These are phyloP conservation scores for Xylota sylvarum DNA, from an alignment of 2,888 invertebrate species.

Conservation along the genomic window DNA sequence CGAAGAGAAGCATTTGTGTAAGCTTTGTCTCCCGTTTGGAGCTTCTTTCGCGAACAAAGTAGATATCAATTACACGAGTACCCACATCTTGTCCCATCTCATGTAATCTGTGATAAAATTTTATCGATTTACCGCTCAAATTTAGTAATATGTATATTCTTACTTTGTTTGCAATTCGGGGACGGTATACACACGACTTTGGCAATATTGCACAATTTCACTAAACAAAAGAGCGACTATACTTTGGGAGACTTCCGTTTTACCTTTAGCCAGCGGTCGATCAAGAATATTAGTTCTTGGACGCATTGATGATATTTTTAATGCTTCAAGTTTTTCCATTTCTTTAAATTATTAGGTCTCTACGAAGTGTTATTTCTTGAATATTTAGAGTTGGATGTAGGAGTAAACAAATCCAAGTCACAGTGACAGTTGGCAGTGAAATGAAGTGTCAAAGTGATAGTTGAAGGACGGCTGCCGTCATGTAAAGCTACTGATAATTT, in stretches of 20 bases:
- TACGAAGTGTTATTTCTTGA: too few relatives aligned
- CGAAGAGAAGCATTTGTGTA: conserved; percentile 96
- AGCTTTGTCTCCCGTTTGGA: conserved; percentile 98
- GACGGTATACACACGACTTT: conserved; percentile 97
- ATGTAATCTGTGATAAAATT: conserved; percentile 89
- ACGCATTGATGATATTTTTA: conserved; percentile 83
- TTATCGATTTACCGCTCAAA: conserved; percentile 30
- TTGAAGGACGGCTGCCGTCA: neutral
- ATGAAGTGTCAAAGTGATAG: neutral
- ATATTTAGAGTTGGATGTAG: neutral
- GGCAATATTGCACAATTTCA: conserved; percentile 99
- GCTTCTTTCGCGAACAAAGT: conserved; percentile 96
- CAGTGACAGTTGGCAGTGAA: neutral
- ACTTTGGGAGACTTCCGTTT: conserved; percentile 95
- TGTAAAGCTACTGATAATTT: too few relatives aligned
- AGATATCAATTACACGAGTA: conserved; percentile 95
- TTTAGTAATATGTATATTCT: conserved; percentile 79
- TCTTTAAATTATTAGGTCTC: conserved; percentile 22
- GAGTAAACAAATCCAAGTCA: conserved; percentile 12
- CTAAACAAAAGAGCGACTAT: conserved; percentile 98
- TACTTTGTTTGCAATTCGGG: conserved; percentile 98
- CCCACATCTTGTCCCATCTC: conserved; percentile 98
- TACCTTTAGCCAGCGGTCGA: conserved; percentile 95
- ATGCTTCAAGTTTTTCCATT: conserved; percentile 83
- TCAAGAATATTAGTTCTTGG: conserved; percentile 89